These are phyloP conservation scores for Gadus macrocephalus DNA, from an alignment of 2,113 vertebrate genomes.

Conservation along the genomic window DNA sequence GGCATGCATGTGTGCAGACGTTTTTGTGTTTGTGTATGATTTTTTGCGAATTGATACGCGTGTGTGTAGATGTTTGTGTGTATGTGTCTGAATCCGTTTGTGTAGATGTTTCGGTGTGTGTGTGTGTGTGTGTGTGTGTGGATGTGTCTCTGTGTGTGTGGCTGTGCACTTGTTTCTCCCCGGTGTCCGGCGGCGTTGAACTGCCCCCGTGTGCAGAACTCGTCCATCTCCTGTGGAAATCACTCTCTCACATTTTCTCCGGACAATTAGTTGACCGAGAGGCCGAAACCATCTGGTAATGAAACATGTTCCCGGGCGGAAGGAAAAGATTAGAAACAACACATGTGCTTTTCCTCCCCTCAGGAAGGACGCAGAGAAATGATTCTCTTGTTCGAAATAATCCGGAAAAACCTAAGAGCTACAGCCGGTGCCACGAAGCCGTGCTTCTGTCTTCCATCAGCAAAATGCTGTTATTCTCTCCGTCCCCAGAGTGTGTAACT, in stretches of 20 bases:
- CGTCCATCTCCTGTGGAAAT: constrained; percentile 38
- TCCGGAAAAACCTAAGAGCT: too few species aligned
- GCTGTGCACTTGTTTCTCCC: too few species aligned
- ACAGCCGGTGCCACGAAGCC: too few species aligned
- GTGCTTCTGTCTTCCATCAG: too few species aligned
- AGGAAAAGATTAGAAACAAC: constrained; percentile 1
- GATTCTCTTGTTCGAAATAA: too few species aligned
- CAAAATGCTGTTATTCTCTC: too few species aligned
- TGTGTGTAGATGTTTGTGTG: too few species aligned
- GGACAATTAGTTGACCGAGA: constrained; percentile 59
- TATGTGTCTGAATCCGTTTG: too few species aligned
- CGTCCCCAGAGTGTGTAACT: too few species aligned
- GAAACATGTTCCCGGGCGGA: neutral
- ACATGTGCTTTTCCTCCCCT: neutral
- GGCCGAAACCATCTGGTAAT: constrained; percentile 43
- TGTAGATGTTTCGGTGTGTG: too few species aligned
- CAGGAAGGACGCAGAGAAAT: neutral
- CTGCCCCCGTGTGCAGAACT: constrained; percentile 9
- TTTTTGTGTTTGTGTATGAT: too few species aligned
- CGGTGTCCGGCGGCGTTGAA: constrained; percentile 40
- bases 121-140: neutral
- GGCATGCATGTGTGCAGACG: neutral
- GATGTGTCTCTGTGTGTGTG: neutral
- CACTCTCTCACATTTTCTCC: constrained; percentile 53
- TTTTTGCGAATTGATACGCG: too few species aligned